These are phyloP conservation scores for Galeopterus variegatus DNA, from an alignment of 2,113 vertebrate genomes.

Conservation along the genomic window DNA sequence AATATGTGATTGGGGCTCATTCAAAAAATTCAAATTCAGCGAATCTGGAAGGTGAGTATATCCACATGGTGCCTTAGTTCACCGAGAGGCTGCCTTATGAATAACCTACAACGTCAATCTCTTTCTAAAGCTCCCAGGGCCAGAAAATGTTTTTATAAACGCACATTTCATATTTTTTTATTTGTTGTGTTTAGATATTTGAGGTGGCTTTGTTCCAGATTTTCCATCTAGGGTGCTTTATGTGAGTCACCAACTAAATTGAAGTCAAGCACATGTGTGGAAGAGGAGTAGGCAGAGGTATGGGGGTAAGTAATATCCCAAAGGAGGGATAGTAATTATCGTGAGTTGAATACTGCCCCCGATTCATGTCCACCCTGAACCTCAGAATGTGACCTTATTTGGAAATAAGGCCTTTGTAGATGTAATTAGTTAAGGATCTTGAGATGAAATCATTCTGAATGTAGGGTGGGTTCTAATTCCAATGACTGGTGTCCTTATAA, in stretches of 20 bases:
- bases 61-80: neutral
- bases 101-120: neutral
- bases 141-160: slow-evolving; percentile 17
- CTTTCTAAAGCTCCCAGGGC: neutral
- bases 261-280: neutral
- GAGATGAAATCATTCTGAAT: neutral
- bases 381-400: neutral
- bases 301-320: neutral
- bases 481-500: neutral
- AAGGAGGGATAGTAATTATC: neutral
- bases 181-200: neutral
- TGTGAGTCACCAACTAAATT: neutral
- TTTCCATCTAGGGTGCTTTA: neutral
- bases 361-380: neutral
- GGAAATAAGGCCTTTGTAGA: neutral
- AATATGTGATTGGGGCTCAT: neutral
- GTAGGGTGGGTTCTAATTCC: neutral
- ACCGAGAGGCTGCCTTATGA: neutral
- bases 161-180: neutral
- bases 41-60: neutral
- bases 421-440: neutral
- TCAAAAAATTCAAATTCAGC: neutral
- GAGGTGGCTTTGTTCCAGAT: neutral
- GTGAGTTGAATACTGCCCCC: neutral
- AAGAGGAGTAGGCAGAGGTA: neutral